These are phyloP conservation scores for Zonitis immaculata DNA, from an alignment of 2,888 invertebrate species.

Conservation along the genomic window DNA sequence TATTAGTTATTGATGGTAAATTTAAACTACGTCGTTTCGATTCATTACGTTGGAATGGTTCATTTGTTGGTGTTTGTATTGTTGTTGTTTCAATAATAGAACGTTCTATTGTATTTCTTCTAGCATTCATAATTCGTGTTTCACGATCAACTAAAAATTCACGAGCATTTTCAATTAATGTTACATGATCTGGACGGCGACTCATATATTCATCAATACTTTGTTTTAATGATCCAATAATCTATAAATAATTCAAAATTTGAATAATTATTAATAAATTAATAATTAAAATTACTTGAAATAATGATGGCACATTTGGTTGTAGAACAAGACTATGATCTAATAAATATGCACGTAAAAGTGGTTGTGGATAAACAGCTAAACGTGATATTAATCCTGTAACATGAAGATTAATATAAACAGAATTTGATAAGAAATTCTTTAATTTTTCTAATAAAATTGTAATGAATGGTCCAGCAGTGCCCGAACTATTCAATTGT, in stretches of 20 bases:
- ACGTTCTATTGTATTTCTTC: conserved; percentile 57
- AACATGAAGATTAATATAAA: conserved; percentile 80
- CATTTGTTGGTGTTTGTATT: conserved; percentile 31
- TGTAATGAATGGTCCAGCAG: conserved; percentile 73
- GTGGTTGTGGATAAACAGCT: conserved; percentile 82
- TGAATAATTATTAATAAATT: conserved; percentile 4
- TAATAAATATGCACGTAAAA: conserved; percentile 81
- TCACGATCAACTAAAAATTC: conserved; percentile 76
- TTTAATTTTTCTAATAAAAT: conserved; percentile 77
- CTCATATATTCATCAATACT: conserved; percentile 77
- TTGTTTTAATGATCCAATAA: conserved; percentile 74
- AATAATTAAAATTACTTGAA: conserved; percentile 62
- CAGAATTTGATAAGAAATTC: conserved; percentile 75
- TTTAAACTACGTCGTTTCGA: conserved; percentile 72
- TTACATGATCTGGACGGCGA: conserved; percentile 55
- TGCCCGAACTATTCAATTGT: conserved; percentile 44
- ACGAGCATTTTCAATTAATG: conserved; percentile 71
- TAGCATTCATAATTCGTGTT: conserved; percentile 66
- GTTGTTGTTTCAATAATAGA: conserved; percentile 3
- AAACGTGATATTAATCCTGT: conserved; percentile 83
- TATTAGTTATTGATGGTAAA: conserved; percentile 66
- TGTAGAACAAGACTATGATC: conserved; percentile 81
- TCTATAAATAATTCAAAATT: conserved; percentile 49
- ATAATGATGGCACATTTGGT: conserved; percentile 85
- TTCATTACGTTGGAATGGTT: conserved; percentile 61